phyloP scores from a whole-genome alignment of 2,797 vertebrate species.

The Acrossocheilus wenchowensis region DNA sequence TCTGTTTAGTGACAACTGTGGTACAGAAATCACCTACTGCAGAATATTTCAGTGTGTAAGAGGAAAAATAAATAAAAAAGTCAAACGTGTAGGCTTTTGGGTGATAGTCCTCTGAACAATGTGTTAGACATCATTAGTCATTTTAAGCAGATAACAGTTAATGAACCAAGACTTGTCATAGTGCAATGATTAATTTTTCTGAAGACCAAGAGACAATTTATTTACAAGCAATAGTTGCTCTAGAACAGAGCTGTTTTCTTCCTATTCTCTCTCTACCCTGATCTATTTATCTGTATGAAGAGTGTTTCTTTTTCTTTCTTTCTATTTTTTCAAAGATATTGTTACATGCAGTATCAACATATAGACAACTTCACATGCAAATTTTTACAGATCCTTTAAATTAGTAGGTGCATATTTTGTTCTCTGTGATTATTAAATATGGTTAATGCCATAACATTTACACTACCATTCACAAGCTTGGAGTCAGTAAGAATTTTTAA shows the following conservation, averaged over 20 bases:
- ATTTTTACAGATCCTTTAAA: not conserved
- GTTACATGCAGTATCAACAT: not conserved
- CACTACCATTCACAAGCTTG: not conserved
- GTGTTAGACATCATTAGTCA: conserved; percentile 52
- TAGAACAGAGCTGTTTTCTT: conserved; percentile 32
- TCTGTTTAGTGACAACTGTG: not conserved
- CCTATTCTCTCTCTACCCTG: not conserved
- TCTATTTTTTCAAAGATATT: not conserved
- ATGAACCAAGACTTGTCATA: conserved; percentile 50
- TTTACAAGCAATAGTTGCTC: conserved; percentile 39
- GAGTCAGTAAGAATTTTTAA: not conserved
- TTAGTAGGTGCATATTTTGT: not conserved
- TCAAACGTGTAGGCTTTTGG: conserved; percentile 3
- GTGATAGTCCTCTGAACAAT: conserved; percentile 23
- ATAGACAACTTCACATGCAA: not conserved
- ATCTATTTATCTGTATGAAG: not conserved
- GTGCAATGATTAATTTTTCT: conserved; percentile 52
- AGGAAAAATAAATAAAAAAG: not conserved
- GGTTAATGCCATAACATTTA: not conserved
- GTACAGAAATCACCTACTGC: not conserved
- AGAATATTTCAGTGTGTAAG: not conserved
- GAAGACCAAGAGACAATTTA: conserved; percentile 48
- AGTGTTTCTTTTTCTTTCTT: not conserved
- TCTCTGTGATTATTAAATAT: not conserved
- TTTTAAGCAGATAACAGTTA: conserved; percentile 58